These are phyloP conservation scores for Tenthredo livida DNA, from an alignment of 2,888 invertebrate species.

Conservation along the genomic window DNA sequence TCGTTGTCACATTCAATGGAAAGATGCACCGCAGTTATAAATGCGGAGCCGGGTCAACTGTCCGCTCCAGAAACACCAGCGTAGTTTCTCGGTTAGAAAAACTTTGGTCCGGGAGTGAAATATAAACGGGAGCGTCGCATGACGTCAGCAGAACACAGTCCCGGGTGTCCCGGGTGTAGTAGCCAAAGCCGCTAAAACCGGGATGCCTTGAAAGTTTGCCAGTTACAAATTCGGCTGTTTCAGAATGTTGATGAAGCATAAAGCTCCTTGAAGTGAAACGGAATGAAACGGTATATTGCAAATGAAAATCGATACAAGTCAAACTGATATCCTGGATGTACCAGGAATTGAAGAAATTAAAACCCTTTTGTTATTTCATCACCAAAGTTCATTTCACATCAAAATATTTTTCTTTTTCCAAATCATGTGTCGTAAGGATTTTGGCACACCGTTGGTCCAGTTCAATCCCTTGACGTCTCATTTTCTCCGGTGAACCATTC, in stretches of 20 bases:
- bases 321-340: too few relatives aligned
- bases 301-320: neutral
- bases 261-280: neutral
- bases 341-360: too few relatives aligned
- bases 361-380: too few relatives aligned
- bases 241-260: constrained; percentile 5
- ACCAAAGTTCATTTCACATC: too few relatives aligned
- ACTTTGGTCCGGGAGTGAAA: constrained; percentile 4
- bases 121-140: neutral
- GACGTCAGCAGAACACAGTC: constrained; percentile 14
- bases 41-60: constrained; percentile 4
- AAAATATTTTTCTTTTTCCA: too few relatives aligned
- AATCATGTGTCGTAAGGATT: too few relatives aligned
- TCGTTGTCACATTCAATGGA: neutral
- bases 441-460: too few relatives aligned
- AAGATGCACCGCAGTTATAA: constrained; percentile 13
- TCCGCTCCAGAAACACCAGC: constrained; percentile 4
- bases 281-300: neutral
- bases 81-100: neutral
- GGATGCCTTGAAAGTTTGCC: constrained; percentile 7
- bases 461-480: too few relatives aligned
- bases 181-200: constrained; percentile 7
- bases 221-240: constrained; percentile 12
- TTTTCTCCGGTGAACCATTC: too few relatives aligned
- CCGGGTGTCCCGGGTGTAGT: neutral